phyloP scores from a whole-genome alignment of 2,888 invertebrate genomes.

The Chloromyia formosa region DNA sequence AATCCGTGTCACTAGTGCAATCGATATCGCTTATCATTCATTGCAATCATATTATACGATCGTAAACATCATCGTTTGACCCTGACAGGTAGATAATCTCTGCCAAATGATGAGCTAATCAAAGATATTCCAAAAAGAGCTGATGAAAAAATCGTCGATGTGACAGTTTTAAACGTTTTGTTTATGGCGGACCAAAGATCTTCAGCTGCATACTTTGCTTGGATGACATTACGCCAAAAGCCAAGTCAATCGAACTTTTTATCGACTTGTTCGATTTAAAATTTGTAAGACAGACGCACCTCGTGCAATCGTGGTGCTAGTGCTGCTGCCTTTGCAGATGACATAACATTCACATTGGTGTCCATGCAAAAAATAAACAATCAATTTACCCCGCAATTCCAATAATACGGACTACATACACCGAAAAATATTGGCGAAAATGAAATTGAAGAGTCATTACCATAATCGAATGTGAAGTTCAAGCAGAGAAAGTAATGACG shows the following conservation, averaged over 20 bases:
- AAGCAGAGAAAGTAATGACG: conserved; percentile 42
- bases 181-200: neutral
- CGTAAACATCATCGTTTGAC: conserved; percentile 8
- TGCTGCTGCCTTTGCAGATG: neutral
- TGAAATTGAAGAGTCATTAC: conserved; percentile 41
- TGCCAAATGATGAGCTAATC: conserved; percentile 10
- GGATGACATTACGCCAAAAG: too few relatives aligned
- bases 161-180: conserved; percentile 25
- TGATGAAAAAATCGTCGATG: neutral
- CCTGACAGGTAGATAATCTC: conserved; percentile 28
- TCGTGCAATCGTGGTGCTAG: conserved; percentile 1
- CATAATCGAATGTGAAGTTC: conserved; percentile 44
- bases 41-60: neutral
- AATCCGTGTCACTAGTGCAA: neutral
- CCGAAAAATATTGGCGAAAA: conserved; percentile 1
- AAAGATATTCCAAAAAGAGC: neutral
- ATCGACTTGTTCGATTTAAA: too few relatives aligned
- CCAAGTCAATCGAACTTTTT: too few relatives aligned
- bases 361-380: conserved; percentile 9
- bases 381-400: neutral
- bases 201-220: too few relatives aligned
- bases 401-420: neutral
- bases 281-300: neutral
- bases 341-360: too few relatives aligned
- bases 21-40: neutral